Base-by-base conservation (phyloP, 2,797 vertebrate genomes). In the Sciaenops ocellatus region DNA sequence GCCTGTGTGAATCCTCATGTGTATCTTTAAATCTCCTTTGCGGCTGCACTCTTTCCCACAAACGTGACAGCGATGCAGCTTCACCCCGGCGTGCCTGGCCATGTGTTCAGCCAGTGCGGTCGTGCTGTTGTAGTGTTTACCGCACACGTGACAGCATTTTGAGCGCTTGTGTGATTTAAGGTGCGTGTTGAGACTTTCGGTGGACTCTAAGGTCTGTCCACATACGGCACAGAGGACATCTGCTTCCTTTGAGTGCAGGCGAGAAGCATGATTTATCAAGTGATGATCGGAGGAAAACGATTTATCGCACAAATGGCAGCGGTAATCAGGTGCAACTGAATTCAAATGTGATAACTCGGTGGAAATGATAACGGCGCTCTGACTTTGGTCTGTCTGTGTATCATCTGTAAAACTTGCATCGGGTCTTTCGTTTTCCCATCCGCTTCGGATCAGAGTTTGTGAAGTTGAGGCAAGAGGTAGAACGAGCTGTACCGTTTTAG, bases 1-100 rank as follows among this genome's bases (percentile, higher is more conserved):
- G 0, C 92, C 92, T 0, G 92, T 93, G 83, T 93, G 92, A 28
- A 92, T 92, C 85, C 92, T 88, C 91, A 90, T 85, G 20, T 93
- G 92, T 12, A 93, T 92, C 78, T 91, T 93, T 9, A 93, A 48
- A 28, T 93, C 92, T 6, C 87, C 92, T 59, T 92, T 92, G 0
- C 91, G 87, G 65, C 89, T 80, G 78, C 91, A 92, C 83, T 90
- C 89, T 26, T 91, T 92, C 20, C 92, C 91, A 0, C 92, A 92
- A 0, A 93, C 69, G 0, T 87, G 82, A 50, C 92, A 93, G 76
- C 87, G 83, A 5, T 93, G 89, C 63, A 87, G 90, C 42, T 93
- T 93, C 15, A 89, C 76, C 5, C 92, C 91, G 0, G 84, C 68
- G 22, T 93, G 92, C 47, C 85, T 79, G 26, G 83, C 77, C 87